Evolutionary conservation across 2,888 invertebrate genomes (phyloP).

Genomic region (Andrena bucephala): DNA sequence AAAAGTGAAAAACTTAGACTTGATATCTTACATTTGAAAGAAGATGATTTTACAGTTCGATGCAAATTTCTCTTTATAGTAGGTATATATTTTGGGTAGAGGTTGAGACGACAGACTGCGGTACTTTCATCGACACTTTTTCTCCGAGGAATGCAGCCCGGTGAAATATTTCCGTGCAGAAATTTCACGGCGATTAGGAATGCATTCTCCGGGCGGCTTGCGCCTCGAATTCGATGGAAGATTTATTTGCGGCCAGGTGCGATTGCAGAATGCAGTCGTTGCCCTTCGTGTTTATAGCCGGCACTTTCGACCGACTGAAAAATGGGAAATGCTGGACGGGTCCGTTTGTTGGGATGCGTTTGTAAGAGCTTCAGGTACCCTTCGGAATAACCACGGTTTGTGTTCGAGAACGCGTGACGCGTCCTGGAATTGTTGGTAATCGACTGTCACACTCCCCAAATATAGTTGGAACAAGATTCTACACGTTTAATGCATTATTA

Average conservation of each 20-base stretch:
- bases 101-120: not conserved
- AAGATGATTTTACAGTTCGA: no score
- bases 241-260: slow-evolving; percentile 53
- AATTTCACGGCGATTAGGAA: slow-evolving; percentile 42
- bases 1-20: no score
- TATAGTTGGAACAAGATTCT: no score
- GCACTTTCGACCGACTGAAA: slow-evolving; percentile 41
- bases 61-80: no score
- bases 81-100: not conserved
- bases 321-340: slow-evolving; percentile 48
- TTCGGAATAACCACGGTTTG: not conserved
- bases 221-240: slow-evolving; percentile 39
- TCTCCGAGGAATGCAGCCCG: not conserved
- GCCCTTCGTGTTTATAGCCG: slow-evolving; percentile 57
- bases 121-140: not conserved
- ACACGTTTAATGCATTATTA: no score
- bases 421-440: not conserved
- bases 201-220: slow-evolving; percentile 1
- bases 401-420: slow-evolving; percentile 1
- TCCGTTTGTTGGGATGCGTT: slow-evolving; percentile 43
- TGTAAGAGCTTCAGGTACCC: slow-evolving; percentile 48
- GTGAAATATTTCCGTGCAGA: not conserved
- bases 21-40: no score
- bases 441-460: not conserved
- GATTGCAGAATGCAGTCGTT: slow-evolving; percentile 40